Base-by-base conservation (phyloP, 1,140 invertebrate genomes). In the Drosophila repleta region DNA sequence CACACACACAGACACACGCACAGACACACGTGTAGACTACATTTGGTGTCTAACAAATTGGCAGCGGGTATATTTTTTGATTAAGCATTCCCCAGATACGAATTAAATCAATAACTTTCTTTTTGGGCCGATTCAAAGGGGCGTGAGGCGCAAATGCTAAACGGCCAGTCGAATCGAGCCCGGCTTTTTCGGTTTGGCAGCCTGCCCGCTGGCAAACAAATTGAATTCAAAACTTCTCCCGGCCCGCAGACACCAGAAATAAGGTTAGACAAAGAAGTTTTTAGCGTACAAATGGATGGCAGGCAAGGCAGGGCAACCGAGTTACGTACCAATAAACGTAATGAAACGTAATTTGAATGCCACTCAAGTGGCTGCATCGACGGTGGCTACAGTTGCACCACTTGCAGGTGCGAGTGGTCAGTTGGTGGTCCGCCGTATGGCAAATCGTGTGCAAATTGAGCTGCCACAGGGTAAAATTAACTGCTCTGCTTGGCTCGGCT, bases 101-200 rank as follows among this genome's bases (percentile, higher is more conserved):
- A 87, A 87, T 87, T 85, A 85, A 85, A 85, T 87, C 82, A 87
- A 87, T 87, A 87, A 87, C 60, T 81, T 87, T 81, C 82, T 81
- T 81, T 81, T 81, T 81, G 67, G 74, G 65, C 51, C 35, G 15
- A 55, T n/a, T n/a, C n/a, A n/a, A n/a, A n/a, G n/a, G n/a, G n/a
- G 57, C 65, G 70, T 62, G 56, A 68, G 70, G 21, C 55, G 17
- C 48, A 61, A 69, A 63, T 67, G 52, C 63, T 67, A 61, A 73
- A 51, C 70, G 46, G 26, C 7, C 52, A 29, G 13, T 15, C 21
- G 29, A 66, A 29, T 61, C 21, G 67, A 56, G 49, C 67, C 26
- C 26, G 67, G 48, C 6, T 6, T 29, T 57, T 53, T 53, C 21
- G 65, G 65, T 68, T 73, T 73, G 70, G 70, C 70, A 68, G 39